These are phyloP conservation scores for Epirrhoe tristata DNA, from an alignment of 2,888 invertebrate species.

Conservation along the genomic window DNA sequence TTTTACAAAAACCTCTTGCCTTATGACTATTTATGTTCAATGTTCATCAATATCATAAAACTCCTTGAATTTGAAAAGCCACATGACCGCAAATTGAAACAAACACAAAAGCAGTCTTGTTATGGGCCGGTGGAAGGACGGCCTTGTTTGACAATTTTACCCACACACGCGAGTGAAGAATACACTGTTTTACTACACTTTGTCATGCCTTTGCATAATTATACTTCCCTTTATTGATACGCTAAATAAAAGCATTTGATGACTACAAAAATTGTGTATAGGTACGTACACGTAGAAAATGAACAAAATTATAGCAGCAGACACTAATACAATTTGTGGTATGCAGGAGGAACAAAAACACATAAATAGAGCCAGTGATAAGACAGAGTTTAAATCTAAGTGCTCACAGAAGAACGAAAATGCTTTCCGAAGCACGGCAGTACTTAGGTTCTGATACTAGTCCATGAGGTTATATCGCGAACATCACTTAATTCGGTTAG, in stretches of 20 bases:
- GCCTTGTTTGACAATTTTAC: constrained; percentile 37
- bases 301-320: too few relatives aligned
- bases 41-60: background rate
- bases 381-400: too few relatives aligned
- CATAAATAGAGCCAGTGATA: too few relatives aligned
- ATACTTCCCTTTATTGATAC: background rate
- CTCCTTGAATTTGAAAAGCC: background rate
- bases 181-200: constrained; percentile 3
- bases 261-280: background rate
- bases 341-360: too few relatives aligned
- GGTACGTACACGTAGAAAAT: too few relatives aligned
- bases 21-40: background rate
- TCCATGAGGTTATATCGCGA: too few relatives aligned
- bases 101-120: constrained; percentile 11
- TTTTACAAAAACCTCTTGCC: background rate
- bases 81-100: constrained; percentile 8
- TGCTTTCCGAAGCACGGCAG: too few relatives aligned
- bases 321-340: too few relatives aligned
- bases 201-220: background rate
- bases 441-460: too few relatives aligned
- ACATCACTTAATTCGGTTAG: too few relatives aligned
- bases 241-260: background rate
- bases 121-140: constrained; percentile 40
- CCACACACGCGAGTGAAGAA: constrained; percentile 27
- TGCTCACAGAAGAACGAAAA: too few relatives aligned